Evolutionary conservation across 2,797 vertebrate genomes (phyloP).

Genomic region (Mionectes olivaceus): DNA sequence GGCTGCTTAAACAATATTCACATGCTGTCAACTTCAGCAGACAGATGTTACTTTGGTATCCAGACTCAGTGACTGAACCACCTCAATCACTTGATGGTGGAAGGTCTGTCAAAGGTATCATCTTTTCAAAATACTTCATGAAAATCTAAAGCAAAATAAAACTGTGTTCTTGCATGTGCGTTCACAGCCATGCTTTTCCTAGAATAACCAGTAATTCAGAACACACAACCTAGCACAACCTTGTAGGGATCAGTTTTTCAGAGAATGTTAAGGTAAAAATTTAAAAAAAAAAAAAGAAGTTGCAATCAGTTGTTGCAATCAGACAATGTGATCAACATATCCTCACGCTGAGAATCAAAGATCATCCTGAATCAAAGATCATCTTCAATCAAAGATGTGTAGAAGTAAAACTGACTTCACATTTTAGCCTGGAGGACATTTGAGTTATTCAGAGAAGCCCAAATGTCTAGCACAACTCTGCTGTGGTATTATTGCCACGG

Average conservation of each 20-base stretch:
- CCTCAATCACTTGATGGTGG: not conserved
- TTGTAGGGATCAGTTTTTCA: not conserved
- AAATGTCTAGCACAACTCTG: not conserved
- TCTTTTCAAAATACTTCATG: not conserved
- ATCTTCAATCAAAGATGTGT: not conserved
- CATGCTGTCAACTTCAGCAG: not conserved
- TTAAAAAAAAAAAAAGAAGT: not conserved
- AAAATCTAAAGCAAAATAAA: not conserved
- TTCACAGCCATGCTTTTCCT: not conserved
- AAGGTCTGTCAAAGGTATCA: not conserved
- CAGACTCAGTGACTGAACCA: not conserved
- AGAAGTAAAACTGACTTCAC: not conserved
- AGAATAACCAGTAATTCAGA: not conserved
- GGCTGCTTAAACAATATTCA: not conserved
- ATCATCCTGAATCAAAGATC: not conserved
- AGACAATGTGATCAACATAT: not conserved
- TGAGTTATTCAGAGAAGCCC: not conserved
- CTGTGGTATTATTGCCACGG: not conserved
- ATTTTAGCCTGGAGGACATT: not conserved
- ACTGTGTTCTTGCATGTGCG: not conserved
- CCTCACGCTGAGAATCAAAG: rapidly evolving
- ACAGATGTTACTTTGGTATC: not conserved
- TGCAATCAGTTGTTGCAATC: not conserved
- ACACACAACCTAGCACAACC: not conserved
- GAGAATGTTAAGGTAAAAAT: not conserved